Conservation (phyloP, 2,113 vertebrate species). For the Macrotis lagotis region DNA sequence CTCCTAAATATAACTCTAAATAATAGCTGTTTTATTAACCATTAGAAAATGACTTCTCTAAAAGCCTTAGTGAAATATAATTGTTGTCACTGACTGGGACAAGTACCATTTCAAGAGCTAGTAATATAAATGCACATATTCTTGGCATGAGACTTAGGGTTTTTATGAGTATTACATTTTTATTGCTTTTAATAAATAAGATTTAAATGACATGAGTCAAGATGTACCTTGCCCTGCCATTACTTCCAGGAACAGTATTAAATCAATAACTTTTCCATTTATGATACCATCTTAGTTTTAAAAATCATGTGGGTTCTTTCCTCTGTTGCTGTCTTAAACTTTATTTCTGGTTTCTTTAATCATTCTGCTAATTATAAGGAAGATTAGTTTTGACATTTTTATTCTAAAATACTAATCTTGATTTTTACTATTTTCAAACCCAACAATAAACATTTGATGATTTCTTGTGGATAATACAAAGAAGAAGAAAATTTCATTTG, state of each 20-base stretch:
- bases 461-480: background rate
- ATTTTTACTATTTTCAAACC: background rate
- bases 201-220: background rate
- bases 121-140: background rate
- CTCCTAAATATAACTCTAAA: conserved; percentile 18
- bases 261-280: background rate
- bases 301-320: background rate
- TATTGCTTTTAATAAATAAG: background rate
- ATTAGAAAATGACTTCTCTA: conserved; percentile 29
- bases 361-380: background rate
- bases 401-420: background rate
- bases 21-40: conserved; percentile 11
- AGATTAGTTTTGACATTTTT: background rate
- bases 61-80: conserved; percentile 47
- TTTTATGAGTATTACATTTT: background rate
- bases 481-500: background rate
- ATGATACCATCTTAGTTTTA: background rate
- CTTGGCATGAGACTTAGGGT: background rate
- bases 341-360: background rate
- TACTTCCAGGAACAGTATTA: background rate
- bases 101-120: background rate
- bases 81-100: background rate
- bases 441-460: background rate
- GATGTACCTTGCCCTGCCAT: background rate
- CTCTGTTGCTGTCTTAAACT: background rate